Percentiles rank a stretch among this genome's conserved stretches.
Conservation (phyloP, 2,113 vertebrate genomes). For the Opisthocomus hoazin region DNA sequence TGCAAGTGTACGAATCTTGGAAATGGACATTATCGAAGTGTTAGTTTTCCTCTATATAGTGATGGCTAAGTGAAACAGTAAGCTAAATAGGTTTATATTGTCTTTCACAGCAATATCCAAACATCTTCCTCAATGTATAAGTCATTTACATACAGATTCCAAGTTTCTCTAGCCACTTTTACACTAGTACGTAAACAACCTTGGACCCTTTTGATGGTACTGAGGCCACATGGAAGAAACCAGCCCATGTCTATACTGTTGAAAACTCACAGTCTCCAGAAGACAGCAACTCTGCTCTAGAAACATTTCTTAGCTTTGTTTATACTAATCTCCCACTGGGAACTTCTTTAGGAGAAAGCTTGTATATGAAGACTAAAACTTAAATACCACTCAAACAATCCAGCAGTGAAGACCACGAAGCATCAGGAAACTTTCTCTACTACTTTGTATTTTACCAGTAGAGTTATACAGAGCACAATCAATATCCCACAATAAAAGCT, state of each 20-base stretch:
- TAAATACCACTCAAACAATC: not conserved
- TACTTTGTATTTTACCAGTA: not conserved
- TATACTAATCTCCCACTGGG: not conserved
- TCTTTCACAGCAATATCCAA: not conserved
- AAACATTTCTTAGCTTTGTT: not conserved
- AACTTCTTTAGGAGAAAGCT: not conserved
- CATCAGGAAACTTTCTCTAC: not conserved
- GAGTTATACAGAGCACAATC: not conserved
- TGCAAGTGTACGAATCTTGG: not conserved
- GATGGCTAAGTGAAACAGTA: not conserved
- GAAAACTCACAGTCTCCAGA: not conserved
- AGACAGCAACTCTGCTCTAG: not conserved
- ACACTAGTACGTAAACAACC: not conserved
- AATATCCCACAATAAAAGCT: not conserved
- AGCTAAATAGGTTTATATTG: not conserved
- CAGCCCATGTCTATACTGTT: not conserved
- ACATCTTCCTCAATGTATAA: not conserved
- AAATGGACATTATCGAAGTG: not conserved
- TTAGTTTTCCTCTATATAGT: not conserved
- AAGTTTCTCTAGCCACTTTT: not conserved
- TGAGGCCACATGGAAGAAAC: not conserved
- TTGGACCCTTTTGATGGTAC: not conserved
- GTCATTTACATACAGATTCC: not conserved
- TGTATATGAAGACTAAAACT: not conserved
- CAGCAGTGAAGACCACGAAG: not conserved